Conservation (phyloP, 2,888 invertebrate genomes). For the Arge pagana region DNA sequence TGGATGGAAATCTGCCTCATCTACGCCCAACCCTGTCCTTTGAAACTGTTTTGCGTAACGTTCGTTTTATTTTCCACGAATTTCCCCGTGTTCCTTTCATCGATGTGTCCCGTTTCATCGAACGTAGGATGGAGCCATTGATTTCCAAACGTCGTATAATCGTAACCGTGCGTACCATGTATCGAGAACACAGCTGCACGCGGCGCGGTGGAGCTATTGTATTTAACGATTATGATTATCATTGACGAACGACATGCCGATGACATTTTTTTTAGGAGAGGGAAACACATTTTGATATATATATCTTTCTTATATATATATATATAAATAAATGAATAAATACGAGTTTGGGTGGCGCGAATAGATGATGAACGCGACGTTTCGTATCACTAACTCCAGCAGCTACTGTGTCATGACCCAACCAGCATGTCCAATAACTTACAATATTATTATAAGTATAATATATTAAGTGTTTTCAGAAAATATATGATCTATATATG, state of each 20-base stretch:
- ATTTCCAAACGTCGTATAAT: too few species aligned
- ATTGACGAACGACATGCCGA: slow-evolving; percentile 10
- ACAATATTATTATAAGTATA: slow-evolving; percentile 50
- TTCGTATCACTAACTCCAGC: slow-evolving; percentile 6
- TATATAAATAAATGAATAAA: too few species aligned
- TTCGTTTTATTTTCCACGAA: too few species aligned
- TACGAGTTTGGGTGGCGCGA: slow-evolving; percentile 8
- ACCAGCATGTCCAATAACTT: slow-evolving; percentile 47
- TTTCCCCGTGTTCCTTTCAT: too few species aligned
- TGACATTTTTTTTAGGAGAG: neutral
- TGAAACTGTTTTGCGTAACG: too few species aligned
- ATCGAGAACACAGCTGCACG: too few species aligned
- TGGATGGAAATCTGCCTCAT: slow-evolving; percentile 51
- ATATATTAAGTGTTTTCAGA: slow-evolving; percentile 54
- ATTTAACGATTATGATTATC: too few species aligned
- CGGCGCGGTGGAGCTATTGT: slow-evolving; percentile 1
- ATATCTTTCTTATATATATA: slow-evolving; percentile 18
- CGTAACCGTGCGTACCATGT: too few species aligned
- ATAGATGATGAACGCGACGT: neutral
- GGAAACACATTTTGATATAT: too few species aligned
- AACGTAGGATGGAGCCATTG: too few species aligned
- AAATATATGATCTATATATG: slow-evolving; percentile 54
- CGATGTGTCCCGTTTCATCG: too few species aligned
- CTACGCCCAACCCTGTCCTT: slow-evolving; percentile 36
- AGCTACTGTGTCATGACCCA: slow-evolving; percentile 30